A percentile compares a stretch with the other conserved stretches of the same genome.
phyloP scores from a whole-genome alignment of 2,113 vertebrate genomes.

The Chlorodrepanis virens region DNA sequence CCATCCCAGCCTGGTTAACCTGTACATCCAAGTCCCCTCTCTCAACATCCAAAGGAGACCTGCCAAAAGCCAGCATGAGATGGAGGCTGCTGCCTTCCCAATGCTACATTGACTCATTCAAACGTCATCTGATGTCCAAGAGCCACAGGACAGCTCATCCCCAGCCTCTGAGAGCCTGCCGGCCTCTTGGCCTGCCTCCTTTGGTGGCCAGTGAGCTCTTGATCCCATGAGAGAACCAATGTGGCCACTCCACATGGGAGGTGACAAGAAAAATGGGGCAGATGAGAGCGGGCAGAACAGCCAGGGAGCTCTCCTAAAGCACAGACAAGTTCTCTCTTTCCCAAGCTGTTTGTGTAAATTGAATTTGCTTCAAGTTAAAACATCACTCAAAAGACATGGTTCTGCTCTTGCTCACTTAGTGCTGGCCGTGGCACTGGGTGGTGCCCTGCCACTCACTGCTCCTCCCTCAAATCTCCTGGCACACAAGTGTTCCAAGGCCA shows the following conservation, averaged over 20 bases:
- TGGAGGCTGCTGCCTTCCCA: neutral
- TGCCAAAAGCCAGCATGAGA: neutral
- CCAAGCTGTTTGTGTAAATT: neutral
- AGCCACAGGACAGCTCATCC: neutral
- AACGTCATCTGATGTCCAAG: neutral
- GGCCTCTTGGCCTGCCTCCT: neutral
- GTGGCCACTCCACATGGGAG: neutral
- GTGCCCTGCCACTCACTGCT: neutral
- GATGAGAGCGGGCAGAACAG: neutral
- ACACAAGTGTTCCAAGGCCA: neutral
- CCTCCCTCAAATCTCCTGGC: neutral
- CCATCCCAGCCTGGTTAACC: neutral
- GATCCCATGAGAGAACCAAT: neutral
- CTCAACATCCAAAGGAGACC: neutral
- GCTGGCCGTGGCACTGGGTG: neutral
- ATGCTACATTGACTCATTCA: fast-evolving
- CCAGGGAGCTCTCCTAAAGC: neutral
- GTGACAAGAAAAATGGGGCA: neutral
- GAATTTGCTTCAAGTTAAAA: neutral
- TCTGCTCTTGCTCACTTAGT: neutral
- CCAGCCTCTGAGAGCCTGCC: neutral
- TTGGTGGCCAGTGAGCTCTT: neutral
- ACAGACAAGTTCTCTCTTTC: neutral
- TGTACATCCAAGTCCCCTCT: neutral
- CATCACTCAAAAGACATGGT: neutral